phyloP scores from a whole-genome alignment of 2,113 vertebrate species.

The Tyto alba region DNA sequence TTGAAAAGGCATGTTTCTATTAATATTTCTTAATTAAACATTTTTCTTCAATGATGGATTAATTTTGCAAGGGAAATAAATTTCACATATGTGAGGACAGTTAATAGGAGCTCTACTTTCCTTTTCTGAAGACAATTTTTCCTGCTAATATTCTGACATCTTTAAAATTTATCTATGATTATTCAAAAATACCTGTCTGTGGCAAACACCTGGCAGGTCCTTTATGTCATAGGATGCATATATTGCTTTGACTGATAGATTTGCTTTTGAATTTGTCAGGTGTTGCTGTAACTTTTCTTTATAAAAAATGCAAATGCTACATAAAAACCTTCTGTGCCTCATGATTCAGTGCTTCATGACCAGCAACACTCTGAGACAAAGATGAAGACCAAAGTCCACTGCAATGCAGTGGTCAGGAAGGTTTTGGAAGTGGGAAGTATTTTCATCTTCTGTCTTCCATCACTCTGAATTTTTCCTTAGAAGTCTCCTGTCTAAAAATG shows the following conservation, averaged over 20 bases:
- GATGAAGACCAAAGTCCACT: not conserved
- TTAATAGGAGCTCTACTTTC: not conserved
- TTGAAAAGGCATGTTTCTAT: slow-evolving; percentile 24
- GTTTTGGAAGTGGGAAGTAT: not conserved
- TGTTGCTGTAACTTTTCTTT: not conserved
- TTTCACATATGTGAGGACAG: not conserved
- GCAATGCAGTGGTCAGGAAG: not conserved
- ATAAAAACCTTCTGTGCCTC: not conserved
- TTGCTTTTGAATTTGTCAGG: not conserved
- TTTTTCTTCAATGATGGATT: slow-evolving; percentile 14
- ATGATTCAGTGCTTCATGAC: not conserved
- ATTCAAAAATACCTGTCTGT: not conserved
- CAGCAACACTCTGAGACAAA: not conserved
- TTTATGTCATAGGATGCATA: not conserved
- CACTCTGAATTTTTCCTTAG: not conserved
- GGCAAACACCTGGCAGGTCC: not conserved
- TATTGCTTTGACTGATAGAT: not conserved
- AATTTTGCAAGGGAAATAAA: slow-evolving; percentile 25
- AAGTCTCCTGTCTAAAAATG: not conserved
- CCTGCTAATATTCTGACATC: not conserved
- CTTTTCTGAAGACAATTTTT: not conserved
- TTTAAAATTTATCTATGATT: not conserved
- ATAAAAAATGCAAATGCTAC: not conserved
- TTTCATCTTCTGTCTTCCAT: not conserved
- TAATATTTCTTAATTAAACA: slow-evolving; percentile 43